Percentiles rank a stretch among this genome's conserved stretches.
Conservation (phyloP, 2,888 invertebrate genomes). For the Choristoneura rosaceana region DNA sequence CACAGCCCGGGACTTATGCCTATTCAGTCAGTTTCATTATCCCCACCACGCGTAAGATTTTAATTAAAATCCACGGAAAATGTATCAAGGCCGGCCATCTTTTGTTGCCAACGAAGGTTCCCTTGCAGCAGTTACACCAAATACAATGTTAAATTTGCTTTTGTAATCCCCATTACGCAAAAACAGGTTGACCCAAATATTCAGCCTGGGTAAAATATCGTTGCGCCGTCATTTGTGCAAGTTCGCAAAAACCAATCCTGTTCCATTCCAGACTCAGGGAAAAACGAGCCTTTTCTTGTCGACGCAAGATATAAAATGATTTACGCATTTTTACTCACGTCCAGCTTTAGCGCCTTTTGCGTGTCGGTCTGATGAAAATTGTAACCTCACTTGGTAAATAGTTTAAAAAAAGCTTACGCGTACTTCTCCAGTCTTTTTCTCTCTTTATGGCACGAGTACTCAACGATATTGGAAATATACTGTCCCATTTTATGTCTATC, state of each 20-base stretch:
- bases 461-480: constrained; percentile 11
- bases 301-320: constrained; percentile 67
- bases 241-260: constrained; percentile 81
- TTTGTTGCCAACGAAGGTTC: constrained; percentile 75
- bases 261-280: constrained; percentile 63
- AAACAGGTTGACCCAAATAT: constrained; percentile 85
- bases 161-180: constrained; percentile 82
- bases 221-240: constrained; percentile 80
- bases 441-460: constrained; percentile 41
- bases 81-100: constrained; percentile 75
- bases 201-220: constrained; percentile 79
- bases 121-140: constrained; percentile 75
- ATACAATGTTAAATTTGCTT: constrained; percentile 82
- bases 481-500: constrained; percentile 12
- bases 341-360: constrained; percentile 67
- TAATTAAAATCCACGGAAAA: constrained; percentile 81
- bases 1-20: constrained; percentile 56
- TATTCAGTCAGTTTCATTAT: constrained; percentile 73
- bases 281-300: constrained; percentile 67
- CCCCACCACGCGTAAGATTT: constrained; percentile 75
- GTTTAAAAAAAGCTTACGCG: constrained; percentile 57
- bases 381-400: constrained; percentile 68
- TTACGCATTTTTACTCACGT: constrained; percentile 55
- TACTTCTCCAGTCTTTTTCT: constrained; percentile 50
- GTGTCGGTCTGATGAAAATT: constrained; percentile 73